Conservation (phyloP, 1,140 invertebrate genomes). For the Steinernema khuongi region DNA sequence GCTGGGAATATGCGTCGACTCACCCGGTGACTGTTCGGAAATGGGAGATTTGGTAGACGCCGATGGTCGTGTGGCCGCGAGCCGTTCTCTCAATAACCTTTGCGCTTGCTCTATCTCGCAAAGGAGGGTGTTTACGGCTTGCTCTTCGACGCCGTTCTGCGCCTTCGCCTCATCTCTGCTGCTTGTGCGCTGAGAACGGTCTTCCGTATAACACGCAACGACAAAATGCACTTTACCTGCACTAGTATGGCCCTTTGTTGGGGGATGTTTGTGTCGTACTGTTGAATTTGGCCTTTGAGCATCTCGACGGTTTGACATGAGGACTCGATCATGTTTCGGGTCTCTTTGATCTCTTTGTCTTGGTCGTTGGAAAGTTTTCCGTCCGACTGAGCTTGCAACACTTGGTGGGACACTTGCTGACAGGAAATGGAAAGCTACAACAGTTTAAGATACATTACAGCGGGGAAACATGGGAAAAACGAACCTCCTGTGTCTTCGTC, state of each 20-base stretch:
- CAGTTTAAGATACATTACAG: not conserved
- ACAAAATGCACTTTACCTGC: no score
- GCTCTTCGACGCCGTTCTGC: not conserved
- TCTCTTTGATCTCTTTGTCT: not conserved
- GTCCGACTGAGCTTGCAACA: not conserved
- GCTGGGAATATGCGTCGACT: no score
- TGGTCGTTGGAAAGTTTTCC: not conserved
- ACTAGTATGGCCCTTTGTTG: not conserved
- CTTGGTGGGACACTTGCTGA: not conserved
- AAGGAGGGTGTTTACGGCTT: not conserved
- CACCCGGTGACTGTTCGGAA: not conserved
- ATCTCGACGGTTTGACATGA: not conserved
- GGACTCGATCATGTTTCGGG: not conserved
- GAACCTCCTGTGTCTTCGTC: not conserved
- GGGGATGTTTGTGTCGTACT: not conserved
- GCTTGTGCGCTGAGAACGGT: no score
- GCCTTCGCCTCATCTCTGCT: not conserved
- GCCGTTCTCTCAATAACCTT: not conserved
- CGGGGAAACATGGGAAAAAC: not conserved
- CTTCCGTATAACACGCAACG: no score
- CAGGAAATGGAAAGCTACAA: not conserved
- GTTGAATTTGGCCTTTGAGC: not conserved
- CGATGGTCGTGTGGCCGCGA: not conserved
- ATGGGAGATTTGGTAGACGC: not conserved
- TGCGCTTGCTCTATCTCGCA: conserved; percentile 18